phyloP scores from a whole-genome alignment of 92 coral and sea anemone species.

The Phymanthus crucifer region DNA sequence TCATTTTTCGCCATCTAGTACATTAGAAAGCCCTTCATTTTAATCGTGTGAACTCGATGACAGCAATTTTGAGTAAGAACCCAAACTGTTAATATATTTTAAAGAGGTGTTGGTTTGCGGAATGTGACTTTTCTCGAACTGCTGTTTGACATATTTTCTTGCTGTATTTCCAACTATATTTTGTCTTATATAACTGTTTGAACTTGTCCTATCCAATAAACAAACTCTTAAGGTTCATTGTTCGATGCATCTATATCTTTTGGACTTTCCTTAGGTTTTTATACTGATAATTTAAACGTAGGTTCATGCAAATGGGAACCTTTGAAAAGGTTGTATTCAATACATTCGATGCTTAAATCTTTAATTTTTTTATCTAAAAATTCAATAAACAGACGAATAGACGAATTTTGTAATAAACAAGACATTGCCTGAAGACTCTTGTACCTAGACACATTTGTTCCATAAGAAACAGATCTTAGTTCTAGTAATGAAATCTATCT shows the following conservation, averaged over 20 bases:
- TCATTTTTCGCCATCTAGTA: neutral
- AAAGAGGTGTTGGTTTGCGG: slow-evolving; percentile 1
- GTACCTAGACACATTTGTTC: neutral
- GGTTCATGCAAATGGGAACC: no score
- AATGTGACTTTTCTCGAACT: neutral
- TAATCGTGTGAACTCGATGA: neutral
- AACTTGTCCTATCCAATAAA: no score
- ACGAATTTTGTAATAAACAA: neutral
- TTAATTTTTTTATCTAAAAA: neutral
- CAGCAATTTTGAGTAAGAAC: neutral
- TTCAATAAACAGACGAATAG: neutral
- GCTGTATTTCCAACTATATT: neutral
- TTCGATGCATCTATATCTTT: no score
- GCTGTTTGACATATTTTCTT: neutral
- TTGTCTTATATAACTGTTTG: no score
- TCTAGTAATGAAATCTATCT: neutral
- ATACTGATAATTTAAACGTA: no score
- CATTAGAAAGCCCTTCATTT: neutral
- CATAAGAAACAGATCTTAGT: neutral
- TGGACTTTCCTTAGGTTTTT: no score
- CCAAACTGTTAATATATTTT: slow-evolving; percentile 2
- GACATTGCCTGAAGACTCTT: neutral
- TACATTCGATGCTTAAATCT: neutral
- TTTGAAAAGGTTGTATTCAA: no score
- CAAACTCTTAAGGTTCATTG: no score